phyloP scores from a whole-genome alignment of 2,888 invertebrate genomes.

The Dione juno region DNA sequence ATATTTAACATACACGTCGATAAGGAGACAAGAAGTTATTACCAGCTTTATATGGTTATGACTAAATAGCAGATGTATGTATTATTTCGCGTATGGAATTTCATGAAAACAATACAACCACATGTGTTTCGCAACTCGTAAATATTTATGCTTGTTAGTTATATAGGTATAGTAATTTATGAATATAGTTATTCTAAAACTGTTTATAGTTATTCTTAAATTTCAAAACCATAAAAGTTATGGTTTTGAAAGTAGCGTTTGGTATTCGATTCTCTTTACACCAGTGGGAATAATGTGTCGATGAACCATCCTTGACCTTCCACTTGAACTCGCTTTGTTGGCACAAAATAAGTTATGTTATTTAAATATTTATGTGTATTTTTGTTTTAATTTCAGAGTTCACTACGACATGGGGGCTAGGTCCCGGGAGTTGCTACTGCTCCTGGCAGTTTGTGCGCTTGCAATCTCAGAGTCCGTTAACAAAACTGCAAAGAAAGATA shows the following conservation, averaged over 20 bases:
- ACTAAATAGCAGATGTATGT: conserved; percentile 59
- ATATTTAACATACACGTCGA: background rate
- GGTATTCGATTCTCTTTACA: no score
- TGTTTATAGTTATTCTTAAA: no score
- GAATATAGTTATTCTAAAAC: background rate
- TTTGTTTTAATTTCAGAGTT: conserved; percentile 72
- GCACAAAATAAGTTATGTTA: background rate
- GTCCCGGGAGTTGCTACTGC: conserved; percentile 78
- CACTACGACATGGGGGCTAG: conserved; percentile 78
- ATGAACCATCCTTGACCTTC: no score
- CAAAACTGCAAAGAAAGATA: conserved; percentile 67
- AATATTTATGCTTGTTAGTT: conserved; percentile 4
- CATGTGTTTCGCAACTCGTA: conserved; percentile 31
- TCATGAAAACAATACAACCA: conserved; percentile 62
- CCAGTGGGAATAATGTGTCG: no score
- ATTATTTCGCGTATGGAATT: conserved; percentile 69
- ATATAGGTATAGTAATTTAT: background rate
- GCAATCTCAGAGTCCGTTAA: conserved; percentile 68
- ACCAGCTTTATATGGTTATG: conserved; percentile 35
- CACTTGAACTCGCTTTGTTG: conserved; percentile 12
- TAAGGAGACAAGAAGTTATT: background rate
- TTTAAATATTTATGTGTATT: conserved; percentile 4
- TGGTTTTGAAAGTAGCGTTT: no score
- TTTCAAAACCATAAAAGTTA: no score
- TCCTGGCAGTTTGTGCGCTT: conserved; percentile 77